Base-by-base conservation (phyloP, 2,113 vertebrate genomes). In the Bubalus kerabau region DNA sequence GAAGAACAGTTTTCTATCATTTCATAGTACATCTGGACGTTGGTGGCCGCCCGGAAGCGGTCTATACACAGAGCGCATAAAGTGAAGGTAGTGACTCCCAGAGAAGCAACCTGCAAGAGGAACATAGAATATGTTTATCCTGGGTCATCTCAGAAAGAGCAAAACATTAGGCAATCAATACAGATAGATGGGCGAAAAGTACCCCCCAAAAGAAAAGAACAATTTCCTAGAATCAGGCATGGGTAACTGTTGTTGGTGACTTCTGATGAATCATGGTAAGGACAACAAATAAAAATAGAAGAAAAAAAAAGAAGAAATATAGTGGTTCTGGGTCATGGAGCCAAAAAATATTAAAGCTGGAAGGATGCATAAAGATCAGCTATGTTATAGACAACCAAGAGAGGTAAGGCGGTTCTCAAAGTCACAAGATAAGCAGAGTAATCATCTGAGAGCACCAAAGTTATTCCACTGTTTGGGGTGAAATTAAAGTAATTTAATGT, bases 1-100 rank as follows among this genome's bases (percentile, higher is more conserved):
- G 99, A 99, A 4, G 99, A 98, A 96, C 99, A 99, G 98, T 99
- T 99, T 97, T 99, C 99, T 0, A 99, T 99, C 99, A 99, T 99
- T 98, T 99, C 99, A 0, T 99, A 99, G 89, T 99, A 99, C 99
- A 99, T 99, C 99, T 99, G 99, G 36, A 99, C 99, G 1, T 99
- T 99, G 98, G 99, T 99, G 98, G 99, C 99, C 0, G 99, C 99
- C 0, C 99, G 99, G 60, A 99, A 99, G 0, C 99, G 99, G 96
- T 99, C 99, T 1, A 99, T 99, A 97, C 99, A 99, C 36, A 99
- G 99, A 0, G 99, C 99, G 0, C 99, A 99, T 3, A 99, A 98
- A 0, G 99, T 99, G 98, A 99, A 99, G 0, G 99, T 99, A 1
- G 99, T 99, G 93, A 99, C 99, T 48, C 99, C 99, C 0, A 99